Evolutionary conservation across 2,888 invertebrate species (phyloP).

Genomic region (Notocelia uddmanniana): DNA sequence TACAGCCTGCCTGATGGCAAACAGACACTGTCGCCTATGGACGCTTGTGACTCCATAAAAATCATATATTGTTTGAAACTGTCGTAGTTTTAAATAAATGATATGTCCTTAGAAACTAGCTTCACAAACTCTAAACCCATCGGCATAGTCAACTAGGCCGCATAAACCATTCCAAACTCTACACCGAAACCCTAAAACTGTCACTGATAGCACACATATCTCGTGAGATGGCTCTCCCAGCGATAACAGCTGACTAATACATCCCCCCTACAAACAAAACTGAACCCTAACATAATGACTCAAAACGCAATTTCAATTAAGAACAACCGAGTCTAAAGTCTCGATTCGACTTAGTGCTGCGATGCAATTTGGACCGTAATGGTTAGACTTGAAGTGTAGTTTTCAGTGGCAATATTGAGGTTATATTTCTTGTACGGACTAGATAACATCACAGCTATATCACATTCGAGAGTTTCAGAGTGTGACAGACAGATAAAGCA

Average conservation of each 20-base stretch:
- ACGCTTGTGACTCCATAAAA: no score
- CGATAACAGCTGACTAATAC: slow-evolving; percentile 44
- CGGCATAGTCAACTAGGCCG: slow-evolving; percentile 6
- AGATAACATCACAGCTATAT: slow-evolving; percentile 32
- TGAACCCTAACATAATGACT: not conserved
- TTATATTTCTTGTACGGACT: slow-evolving; percentile 4
- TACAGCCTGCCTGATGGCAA: no score
- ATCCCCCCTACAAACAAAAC: not conserved
- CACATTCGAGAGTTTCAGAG: slow-evolving; percentile 39
- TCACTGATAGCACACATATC: slow-evolving; percentile 36
- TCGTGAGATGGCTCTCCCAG: slow-evolving; percentile 25
- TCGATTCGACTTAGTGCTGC: not conserved
- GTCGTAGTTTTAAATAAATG: no score
- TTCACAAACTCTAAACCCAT: not conserved
- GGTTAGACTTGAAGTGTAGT: not conserved
- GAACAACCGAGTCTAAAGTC: no score
- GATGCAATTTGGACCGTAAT: not conserved
- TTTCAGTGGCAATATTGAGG: not conserved
- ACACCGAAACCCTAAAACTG: slow-evolving; percentile 34
- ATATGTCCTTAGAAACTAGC: not conserved
- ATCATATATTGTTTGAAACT: no score
- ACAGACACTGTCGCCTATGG: no score
- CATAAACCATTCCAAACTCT: slow-evolving; percentile 5
- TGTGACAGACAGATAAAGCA: slow-evolving; percentile 40
- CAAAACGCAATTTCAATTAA: not conserved